phyloP scores from a whole-genome alignment of 2,888 invertebrate species.

The Phania funesta region DNA sequence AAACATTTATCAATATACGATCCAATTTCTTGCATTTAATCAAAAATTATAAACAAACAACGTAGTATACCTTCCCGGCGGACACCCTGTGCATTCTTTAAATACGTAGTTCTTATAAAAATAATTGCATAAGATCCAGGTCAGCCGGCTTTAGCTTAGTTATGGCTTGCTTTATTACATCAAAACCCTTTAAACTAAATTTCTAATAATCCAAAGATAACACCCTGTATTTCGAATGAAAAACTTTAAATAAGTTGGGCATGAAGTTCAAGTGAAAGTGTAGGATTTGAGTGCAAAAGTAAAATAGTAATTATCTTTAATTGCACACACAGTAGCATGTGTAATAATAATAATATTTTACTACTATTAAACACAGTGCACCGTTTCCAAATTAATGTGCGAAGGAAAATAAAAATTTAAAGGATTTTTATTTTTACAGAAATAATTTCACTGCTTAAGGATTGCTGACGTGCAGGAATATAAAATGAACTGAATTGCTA shows the following conservation, averaged over 20 bases:
- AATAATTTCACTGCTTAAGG: too few species aligned
- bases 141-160: too few species aligned
- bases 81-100: too few species aligned
- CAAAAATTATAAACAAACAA: too few species aligned
- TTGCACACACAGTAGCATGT: background rate
- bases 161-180: background rate
- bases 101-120: too few species aligned
- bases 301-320: slow-evolving; percentile 37
- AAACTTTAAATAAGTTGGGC: slow-evolving; percentile 3
- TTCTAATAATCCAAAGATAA: slow-evolving; percentile 48
- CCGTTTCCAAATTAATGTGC: slow-evolving; percentile 22
- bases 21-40: too few species aligned
- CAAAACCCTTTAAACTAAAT: slow-evolving; percentile 36
- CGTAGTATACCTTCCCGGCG: too few species aligned
- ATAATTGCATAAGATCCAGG: too few species aligned
- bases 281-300: slow-evolving; percentile 3
- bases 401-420: background rate
- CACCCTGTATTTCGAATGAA: slow-evolving; percentile 11
- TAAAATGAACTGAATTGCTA: too few species aligned
- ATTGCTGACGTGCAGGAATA: too few species aligned
- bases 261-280: slow-evolving; percentile 49
- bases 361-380: background rate
- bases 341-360: background rate
- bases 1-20: too few species aligned
- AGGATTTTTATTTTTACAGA: background rate